Evolutionary conservation across 2,888 invertebrate species (phyloP).

Genomic region (Loripinus fragilis): DNA sequence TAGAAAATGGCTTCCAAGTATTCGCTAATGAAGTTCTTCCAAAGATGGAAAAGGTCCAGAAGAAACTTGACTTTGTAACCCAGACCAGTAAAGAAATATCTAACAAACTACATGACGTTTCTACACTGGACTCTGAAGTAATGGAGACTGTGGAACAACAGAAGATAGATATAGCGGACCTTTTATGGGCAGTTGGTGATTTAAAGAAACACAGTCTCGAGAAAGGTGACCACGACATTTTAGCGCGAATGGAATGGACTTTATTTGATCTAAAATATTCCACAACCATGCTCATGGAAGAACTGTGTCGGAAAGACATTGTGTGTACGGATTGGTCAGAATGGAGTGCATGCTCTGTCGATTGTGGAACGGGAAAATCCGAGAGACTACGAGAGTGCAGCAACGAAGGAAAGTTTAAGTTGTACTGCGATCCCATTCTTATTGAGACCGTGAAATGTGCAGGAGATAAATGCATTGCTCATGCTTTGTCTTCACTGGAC

Average conservation of each 20-base stretch:
- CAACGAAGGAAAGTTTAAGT: conserved; percentile 34
- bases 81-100: not conserved
- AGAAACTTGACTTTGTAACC: conserved; percentile 25
- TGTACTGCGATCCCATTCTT: conserved; percentile 38
- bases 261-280: conserved; percentile 50
- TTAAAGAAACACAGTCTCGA: not conserved
- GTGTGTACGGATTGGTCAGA: conserved; percentile 42
- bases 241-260: conserved; percentile 48
- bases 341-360: conserved; percentile 43
- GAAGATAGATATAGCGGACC: conserved; percentile 14
- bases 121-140: conserved; percentile 23
- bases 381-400: conserved; percentile 39
- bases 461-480: conserved; percentile 1
- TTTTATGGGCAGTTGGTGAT: conserved; percentile 1
- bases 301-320: conserved; percentile 34
- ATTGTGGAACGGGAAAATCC: conserved; percentile 40
- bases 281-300: conserved; percentile 38
- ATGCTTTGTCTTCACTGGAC: conserved; percentile 19
- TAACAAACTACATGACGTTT: not conserved
- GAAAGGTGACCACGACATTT: not conserved
- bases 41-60: conserved; percentile 23
- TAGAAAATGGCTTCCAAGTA: conserved; percentile 39
- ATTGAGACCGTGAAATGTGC: conserved; percentile 35
- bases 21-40: conserved; percentile 33
- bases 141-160: conserved; percentile 26